Evolutionary conservation across 2,797 vertebrate genomes (phyloP).

Genomic region (Poeciliopsis paucimaculata): DNA sequence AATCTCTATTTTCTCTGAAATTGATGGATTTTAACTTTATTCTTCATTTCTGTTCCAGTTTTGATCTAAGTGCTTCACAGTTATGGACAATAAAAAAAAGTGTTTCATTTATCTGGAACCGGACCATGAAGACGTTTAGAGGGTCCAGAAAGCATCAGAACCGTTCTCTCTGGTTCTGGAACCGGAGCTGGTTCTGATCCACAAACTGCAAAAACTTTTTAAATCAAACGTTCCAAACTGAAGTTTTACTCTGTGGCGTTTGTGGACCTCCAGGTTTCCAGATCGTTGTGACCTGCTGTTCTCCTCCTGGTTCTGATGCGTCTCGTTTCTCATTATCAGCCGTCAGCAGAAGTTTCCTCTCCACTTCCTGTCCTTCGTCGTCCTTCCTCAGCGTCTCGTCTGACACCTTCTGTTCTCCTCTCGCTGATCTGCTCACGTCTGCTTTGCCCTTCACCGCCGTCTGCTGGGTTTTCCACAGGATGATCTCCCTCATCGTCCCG

Average conservation of each 20-base stretch:
- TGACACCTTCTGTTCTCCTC: conserved; percentile 7
- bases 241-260: too few species aligned
- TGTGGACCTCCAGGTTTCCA: too few species aligned
- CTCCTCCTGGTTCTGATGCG: not conserved
- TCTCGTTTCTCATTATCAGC: not conserved
- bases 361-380: conserved; percentile 5
- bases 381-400: conserved; percentile 3
- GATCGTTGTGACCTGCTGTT: too few species aligned
- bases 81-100: too few species aligned
- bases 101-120: too few species aligned
- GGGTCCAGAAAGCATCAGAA: not conserved
- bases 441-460: not conserved
- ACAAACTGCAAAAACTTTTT: too few species aligned
- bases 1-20: too few species aligned
- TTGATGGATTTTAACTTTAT: too few species aligned
- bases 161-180: not conserved
- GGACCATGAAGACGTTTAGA: not conserved
- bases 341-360: not conserved
- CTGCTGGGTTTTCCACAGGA: conserved; percentile 6
- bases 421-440: not conserved
- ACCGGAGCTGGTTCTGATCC: too few species aligned
- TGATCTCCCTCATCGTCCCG: conserved; percentile 6
- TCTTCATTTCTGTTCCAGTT: too few species aligned
- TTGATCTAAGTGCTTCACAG: too few species aligned
- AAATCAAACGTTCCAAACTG: too few species aligned